Evolutionary conservation across 2,113 vertebrate species (phyloP).

Genomic region (Leucosticte australis): DNA sequence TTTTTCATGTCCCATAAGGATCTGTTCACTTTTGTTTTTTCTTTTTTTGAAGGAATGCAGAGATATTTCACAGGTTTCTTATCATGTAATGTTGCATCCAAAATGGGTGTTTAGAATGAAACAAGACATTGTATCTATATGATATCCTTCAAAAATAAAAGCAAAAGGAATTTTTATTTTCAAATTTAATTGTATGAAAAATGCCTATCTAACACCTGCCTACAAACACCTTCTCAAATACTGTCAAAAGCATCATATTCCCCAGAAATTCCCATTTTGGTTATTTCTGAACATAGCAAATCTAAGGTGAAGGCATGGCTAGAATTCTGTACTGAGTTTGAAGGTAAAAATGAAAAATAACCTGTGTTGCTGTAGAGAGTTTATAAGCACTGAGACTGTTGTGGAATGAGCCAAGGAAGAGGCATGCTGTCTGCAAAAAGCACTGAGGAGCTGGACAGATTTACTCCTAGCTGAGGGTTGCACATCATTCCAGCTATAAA

Average conservation of each 20-base stretch:
- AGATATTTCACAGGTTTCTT: background rate
- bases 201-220: background rate
- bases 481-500: background rate
- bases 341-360: constrained; percentile 7
- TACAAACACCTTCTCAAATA: background rate
- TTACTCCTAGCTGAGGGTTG: background rate
- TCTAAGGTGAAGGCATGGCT: background rate
- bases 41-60: background rate
- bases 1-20: background rate
- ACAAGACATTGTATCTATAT: background rate
- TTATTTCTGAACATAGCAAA: background rate
- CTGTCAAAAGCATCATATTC: background rate
- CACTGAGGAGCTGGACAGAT: background rate
- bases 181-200: constrained; percentile 27
- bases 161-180: background rate
- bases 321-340: background rate
- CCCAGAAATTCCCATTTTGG: background rate
- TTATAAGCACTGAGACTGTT: background rate
- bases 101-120: background rate
- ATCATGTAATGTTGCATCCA: background rate
- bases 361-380: background rate
- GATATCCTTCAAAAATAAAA: background rate
- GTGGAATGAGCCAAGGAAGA: constrained; percentile 7
- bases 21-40: background rate
- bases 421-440: background rate